Percentiles rank a stretch among this genome's conserved stretches.
Evolutionary conservation across 92 coral and sea anemone genomes (phyloP).

Genomic region (Paramuricea clavata): DNA sequence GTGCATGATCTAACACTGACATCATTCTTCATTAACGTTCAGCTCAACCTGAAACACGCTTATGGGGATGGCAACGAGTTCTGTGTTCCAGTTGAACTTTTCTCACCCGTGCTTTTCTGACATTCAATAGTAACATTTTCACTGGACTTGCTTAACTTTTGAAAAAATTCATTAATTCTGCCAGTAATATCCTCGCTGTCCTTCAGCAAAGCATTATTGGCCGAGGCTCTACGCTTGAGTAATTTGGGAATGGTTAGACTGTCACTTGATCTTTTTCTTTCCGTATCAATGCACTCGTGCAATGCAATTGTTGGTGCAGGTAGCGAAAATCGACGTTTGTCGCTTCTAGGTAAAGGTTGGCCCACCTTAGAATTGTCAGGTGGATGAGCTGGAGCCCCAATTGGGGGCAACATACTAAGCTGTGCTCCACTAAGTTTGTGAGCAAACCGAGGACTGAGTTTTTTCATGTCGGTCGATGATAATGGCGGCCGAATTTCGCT

Average conservation of each 20-base stretch:
- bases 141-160: neutral
- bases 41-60: too few relatives aligned
- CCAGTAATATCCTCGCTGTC: slow-evolving; percentile 2
- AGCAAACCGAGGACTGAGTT: slow-evolving; percentile 42
- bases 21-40: too few relatives aligned
- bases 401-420: slow-evolving; percentile 1
- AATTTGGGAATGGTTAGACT: neutral
- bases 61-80: too few relatives aligned
- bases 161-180: slow-evolving; percentile 38
- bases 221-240: slow-evolving; percentile 15
- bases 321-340: neutral
- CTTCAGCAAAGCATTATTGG: neutral
- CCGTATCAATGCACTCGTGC: neutral
- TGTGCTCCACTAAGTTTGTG: slow-evolving; percentile 15
- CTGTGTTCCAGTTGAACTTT: neutral
- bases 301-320: slow-evolving; percentile 16
- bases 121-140: neutral
- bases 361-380: neutral
- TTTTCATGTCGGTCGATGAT: slow-evolving; percentile 20
- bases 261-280: neutral
- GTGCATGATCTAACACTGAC: too few relatives aligned
- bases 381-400: neutral
- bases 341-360: neutral
- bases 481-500: slow-evolving; percentile 19
- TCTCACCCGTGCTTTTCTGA: neutral